Conservation (phyloP, 2,888 invertebrate genomes). For the Eupithecia vulgata region DNA sequence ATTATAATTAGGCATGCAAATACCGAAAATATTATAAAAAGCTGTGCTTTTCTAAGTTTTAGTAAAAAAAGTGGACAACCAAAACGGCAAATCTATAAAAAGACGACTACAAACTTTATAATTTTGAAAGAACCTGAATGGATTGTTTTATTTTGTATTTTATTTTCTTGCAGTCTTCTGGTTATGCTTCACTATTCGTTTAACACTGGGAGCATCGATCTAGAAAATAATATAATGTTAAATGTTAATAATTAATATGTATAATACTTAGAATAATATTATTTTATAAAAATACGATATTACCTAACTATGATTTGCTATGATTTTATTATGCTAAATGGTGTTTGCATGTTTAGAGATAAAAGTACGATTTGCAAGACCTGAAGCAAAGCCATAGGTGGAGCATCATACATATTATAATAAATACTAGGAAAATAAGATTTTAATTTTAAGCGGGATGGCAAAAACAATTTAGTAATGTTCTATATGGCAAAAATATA, state of each 20-base stretch:
- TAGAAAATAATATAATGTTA: constrained; percentile 65
- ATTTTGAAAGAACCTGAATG: constrained; percentile 72
- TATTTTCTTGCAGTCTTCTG: constrained; percentile 80
- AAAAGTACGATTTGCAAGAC: not conserved
- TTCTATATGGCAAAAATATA: not conserved
- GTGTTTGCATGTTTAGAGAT: not conserved
- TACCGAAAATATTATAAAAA: not conserved
- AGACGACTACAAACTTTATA: constrained; percentile 69
- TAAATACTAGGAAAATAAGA: not conserved
- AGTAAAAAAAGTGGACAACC: constrained; percentile 36
- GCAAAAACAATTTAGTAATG: not conserved
- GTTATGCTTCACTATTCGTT: constrained; percentile 87
- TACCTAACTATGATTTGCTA: not conserved
- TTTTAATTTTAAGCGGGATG: not conserved
- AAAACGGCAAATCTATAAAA: constrained; percentile 45
- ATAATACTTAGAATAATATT: constrained; percentile 15
- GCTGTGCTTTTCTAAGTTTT: constrained; percentile 8
- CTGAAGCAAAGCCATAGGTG: constrained; percentile 17
- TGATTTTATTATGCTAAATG: not conserved
- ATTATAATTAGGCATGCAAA: not conserved
- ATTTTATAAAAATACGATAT: constrained; percentile 6
- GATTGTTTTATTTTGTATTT: constrained; percentile 57
- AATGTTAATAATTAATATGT: not conserved
- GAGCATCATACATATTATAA: not conserved
- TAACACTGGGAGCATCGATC: constrained; percentile 93